These are phyloP conservation scores for Cebus imitator DNA, from an alignment of 2,113 vertebrate genomes.

Conservation along the genomic window DNA sequence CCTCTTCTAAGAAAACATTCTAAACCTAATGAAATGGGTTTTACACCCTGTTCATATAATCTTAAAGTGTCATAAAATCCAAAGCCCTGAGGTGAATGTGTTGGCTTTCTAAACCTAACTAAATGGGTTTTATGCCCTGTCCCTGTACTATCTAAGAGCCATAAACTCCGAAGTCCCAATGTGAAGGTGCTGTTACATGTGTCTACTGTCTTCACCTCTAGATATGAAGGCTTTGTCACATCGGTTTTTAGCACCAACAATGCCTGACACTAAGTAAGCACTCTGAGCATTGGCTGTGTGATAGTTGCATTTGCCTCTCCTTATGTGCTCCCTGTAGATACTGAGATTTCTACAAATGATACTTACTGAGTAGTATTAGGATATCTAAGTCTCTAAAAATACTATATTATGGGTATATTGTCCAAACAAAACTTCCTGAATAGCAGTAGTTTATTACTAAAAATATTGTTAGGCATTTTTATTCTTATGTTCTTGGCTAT, in stretches of 20 bases:
- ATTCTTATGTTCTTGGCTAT: not conserved
- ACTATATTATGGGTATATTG: not conserved
- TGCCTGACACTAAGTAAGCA: not conserved
- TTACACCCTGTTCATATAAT: fast-evolving
- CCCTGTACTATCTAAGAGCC: too few relatives aligned
- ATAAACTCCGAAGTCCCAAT: not conserved
- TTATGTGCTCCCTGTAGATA: not conserved
- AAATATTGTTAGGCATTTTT: not conserved
- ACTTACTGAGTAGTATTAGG: not conserved
- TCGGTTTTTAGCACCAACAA: not conserved
- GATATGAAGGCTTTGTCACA: not conserved
- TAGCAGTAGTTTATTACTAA: not conserved
- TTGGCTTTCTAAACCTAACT: not conserved
- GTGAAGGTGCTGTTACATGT: not conserved
- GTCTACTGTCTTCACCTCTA: not conserved
- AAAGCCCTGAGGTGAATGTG: not conserved
- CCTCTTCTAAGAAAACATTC: not conserved
- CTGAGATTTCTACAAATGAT: not conserved
- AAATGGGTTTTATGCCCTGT: too few relatives aligned
- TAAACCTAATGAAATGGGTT: not conserved
- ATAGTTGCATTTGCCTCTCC: not conserved
- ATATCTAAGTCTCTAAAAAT: not conserved
- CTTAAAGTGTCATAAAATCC: not conserved
- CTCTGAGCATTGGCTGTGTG: not conserved
- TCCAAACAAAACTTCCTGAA: not conserved